These are phyloP conservation scores for Isotomurus palustris DNA, from an alignment of 2,888 invertebrate species.

Conservation along the genomic window DNA sequence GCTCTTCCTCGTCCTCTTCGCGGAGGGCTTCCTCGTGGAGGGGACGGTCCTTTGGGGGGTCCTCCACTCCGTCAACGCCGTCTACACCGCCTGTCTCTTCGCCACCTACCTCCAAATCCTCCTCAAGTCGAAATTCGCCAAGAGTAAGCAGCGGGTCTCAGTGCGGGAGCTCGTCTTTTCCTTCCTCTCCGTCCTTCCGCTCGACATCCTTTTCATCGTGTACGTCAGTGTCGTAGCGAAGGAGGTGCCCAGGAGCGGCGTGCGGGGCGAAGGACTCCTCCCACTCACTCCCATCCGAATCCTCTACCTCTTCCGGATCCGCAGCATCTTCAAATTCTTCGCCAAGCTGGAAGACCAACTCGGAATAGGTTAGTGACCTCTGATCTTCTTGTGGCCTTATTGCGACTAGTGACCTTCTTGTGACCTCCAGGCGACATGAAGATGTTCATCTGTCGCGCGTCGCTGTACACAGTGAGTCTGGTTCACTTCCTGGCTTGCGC, in stretches of 20 bases:
- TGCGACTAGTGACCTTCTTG: no score
- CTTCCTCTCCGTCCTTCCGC: constrained; percentile 35
- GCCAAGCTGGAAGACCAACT: constrained; percentile 42
- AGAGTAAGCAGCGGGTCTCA: constrained; percentile 38
- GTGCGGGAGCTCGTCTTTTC: constrained; percentile 38
- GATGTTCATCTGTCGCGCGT: no score
- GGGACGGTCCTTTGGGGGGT: constrained; percentile 34
- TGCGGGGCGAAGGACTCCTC: no score
- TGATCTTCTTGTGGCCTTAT: no score
- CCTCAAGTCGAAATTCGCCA: constrained; percentile 38
- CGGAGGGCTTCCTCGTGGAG: constrained; percentile 40
- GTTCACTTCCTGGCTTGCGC: no score
- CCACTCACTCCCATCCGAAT: constrained; percentile 33
- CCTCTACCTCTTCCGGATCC: constrained; percentile 37
- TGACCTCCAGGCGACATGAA: no score
- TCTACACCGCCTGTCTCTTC: constrained; percentile 38
- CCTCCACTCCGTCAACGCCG: constrained; percentile 38
- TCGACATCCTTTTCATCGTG: constrained; percentile 38
- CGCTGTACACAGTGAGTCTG: no score
- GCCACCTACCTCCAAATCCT: constrained; percentile 39
- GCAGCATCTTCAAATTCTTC: constrained; percentile 34
- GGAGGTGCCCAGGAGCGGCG: constrained; percentile 12
- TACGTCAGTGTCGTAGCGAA: constrained; percentile 33
- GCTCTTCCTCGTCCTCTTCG: constrained; percentile 38
- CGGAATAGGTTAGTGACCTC: constrained; percentile 30